Conservation (phyloP, 2,113 vertebrate genomes). For the Ailuropoda melanoleuca region DNA sequence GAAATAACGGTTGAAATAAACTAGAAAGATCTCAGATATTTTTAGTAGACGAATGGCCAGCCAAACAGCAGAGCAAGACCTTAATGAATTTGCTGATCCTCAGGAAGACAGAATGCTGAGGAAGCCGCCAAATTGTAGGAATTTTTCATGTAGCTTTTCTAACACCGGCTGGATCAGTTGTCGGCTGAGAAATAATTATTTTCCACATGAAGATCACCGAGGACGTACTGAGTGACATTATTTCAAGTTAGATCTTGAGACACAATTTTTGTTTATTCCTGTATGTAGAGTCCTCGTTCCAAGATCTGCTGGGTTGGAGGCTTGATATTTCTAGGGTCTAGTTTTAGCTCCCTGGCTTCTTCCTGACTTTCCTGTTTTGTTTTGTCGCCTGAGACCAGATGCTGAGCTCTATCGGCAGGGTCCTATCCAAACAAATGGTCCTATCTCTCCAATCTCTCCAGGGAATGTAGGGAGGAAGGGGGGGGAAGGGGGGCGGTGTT, state of each 20-base stretch:
- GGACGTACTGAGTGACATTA: background rate
- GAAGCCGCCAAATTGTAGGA: background rate
- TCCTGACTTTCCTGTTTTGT: background rate
- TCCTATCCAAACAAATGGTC: background rate
- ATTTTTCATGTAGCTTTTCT: background rate
- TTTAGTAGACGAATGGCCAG: slow-evolving; percentile 13
- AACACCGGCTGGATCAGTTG: background rate
- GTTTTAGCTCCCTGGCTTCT: fast-evolving
- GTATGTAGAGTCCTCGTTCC: background rate
- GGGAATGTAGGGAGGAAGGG: background rate
- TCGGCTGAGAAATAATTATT: background rate
- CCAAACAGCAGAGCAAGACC: background rate
- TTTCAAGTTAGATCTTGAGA: slow-evolving; percentile 12
- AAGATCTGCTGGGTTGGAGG: background rate
- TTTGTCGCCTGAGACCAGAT: background rate
- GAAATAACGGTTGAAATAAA: slow-evolving; percentile 17
- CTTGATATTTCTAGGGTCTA: background rate
- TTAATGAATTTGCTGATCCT: background rate
- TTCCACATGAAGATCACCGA: background rate
- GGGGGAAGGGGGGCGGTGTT: no score
- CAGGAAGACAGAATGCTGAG: background rate
- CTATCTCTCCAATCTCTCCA: background rate
- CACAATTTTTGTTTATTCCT: background rate
- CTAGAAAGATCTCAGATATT: slow-evolving; percentile 14
- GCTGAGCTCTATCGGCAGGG: background rate